phyloP scores from a whole-genome alignment of 2,888 invertebrate genomes.

The Calameuta pallipes region DNA sequence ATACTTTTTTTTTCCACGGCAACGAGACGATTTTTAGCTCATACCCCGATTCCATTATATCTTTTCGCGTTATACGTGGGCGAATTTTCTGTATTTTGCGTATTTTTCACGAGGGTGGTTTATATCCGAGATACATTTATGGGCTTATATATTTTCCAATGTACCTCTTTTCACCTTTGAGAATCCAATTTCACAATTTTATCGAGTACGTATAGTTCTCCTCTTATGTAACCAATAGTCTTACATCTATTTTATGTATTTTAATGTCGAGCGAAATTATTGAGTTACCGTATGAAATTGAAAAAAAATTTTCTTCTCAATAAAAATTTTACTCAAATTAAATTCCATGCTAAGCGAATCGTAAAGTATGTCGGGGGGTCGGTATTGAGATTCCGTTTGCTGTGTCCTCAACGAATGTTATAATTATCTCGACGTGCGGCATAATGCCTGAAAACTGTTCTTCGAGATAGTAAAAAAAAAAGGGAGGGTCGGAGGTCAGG shows the following conservation, averaged over 20 bases:
- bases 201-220: neutral
- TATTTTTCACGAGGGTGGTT: neutral
- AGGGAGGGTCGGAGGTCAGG: neutral
- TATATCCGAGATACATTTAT: neutral
- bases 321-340: neutral
- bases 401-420: neutral
- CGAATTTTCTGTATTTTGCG: neutral
- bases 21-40: neutral
- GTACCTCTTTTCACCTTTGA: neutral
- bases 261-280: neutral
- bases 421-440: neutral
- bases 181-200: neutral
- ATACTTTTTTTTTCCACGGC: neutral
- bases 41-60: neutral
- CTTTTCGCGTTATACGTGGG: neutral
- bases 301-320: neutral
- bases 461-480: neutral
- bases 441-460: neutral
- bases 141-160: neutral
- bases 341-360: neutral
- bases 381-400: neutral
- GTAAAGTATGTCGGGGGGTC: neutral
- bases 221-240: neutral
- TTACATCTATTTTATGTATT: neutral
- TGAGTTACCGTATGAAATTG: neutral